phyloP scores from a whole-genome alignment of 2,888 invertebrate genomes.

The Sarcophaga variegata region DNA sequence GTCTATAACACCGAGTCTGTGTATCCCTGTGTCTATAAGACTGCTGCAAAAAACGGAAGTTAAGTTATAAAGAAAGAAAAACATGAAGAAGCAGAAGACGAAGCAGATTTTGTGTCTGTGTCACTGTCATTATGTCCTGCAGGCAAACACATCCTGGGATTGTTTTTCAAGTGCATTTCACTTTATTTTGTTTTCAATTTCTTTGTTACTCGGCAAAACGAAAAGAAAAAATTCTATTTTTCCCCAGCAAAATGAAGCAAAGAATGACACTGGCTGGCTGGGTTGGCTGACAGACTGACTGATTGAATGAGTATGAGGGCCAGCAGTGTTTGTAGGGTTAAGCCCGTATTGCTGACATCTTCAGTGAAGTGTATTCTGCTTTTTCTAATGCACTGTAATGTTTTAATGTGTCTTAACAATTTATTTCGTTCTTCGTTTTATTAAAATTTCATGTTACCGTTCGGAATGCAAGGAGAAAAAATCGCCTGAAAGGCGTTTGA shows the following conservation, averaged over 20 bases:
- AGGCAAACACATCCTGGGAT: constrained; percentile 62
- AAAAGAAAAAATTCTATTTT: not conserved
- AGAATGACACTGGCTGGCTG: too few species aligned
- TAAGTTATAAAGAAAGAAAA: constrained; percentile 27
- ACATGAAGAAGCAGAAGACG: not conserved
- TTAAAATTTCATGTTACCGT: constrained; percentile 3
- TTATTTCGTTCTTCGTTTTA: not conserved
- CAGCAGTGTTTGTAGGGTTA: constrained; percentile 11
- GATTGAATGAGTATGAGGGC: not conserved
- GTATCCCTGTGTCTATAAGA: not conserved
- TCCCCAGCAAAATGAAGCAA: not conserved
- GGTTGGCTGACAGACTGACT: not conserved
- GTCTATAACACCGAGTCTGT: not conserved
- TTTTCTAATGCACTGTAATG: constrained; percentile 21
- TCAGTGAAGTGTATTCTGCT: constrained; percentile 47
- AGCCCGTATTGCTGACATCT: constrained; percentile 64
- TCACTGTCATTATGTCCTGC: constrained; percentile 69
- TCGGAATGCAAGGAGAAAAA: not conserved
- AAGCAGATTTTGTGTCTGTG: constrained; percentile 56
- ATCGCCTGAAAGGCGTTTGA: constrained; percentile 49
- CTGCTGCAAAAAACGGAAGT: constrained; percentile 6
- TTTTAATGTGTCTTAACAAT: constrained; percentile 53
- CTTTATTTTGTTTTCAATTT: constrained; percentile 31
- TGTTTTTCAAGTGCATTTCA: constrained; percentile 63
- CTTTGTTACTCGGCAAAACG: constrained; percentile 44